These are phyloP conservation scores for Syndactyla subalaris DNA, from an alignment of 2,797 vertebrate genomes.

Conservation along the genomic window DNA sequence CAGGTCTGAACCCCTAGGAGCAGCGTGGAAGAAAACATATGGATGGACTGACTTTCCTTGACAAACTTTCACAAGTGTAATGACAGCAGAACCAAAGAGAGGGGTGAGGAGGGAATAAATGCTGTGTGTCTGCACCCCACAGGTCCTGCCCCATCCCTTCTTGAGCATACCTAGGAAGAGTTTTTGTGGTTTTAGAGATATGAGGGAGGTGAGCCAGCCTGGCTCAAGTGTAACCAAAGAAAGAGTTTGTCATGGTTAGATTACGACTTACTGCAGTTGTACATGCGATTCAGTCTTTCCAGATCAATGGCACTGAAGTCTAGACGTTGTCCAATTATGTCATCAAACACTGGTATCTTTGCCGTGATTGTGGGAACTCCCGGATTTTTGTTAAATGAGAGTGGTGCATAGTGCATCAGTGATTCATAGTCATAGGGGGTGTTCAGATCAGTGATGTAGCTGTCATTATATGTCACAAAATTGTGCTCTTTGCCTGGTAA, in stretches of 20 bases:
- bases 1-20: neutral
- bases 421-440: conserved; percentile 93
- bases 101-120: neutral
- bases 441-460: conserved; percentile 89
- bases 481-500: conserved; percentile 83
- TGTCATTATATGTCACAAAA: conserved; percentile 85
- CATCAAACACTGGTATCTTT: conserved; percentile 87
- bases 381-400: conserved; percentile 88
- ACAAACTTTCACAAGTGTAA: neutral
- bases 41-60: neutral
- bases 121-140: neutral
- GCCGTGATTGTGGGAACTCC: conserved; percentile 86
- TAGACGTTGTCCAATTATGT: conserved; percentile 89
- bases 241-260: neutral
- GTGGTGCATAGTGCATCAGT: conserved; percentile 88
- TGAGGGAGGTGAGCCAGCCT: neutral
- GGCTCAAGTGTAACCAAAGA: neutral
- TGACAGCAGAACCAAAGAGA: neutral
- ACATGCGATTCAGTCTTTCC: conserved; percentile 90
- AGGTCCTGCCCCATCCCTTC: neutral
- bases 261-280: conserved; percentile 88
- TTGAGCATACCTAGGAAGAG: neutral
- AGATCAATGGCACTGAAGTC: conserved; percentile 87
- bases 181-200: neutral
- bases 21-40: neutral